Evolutionary conservation across 2,797 vertebrate species (phyloP).

Genomic region (Numenius phaeopus): DNA sequence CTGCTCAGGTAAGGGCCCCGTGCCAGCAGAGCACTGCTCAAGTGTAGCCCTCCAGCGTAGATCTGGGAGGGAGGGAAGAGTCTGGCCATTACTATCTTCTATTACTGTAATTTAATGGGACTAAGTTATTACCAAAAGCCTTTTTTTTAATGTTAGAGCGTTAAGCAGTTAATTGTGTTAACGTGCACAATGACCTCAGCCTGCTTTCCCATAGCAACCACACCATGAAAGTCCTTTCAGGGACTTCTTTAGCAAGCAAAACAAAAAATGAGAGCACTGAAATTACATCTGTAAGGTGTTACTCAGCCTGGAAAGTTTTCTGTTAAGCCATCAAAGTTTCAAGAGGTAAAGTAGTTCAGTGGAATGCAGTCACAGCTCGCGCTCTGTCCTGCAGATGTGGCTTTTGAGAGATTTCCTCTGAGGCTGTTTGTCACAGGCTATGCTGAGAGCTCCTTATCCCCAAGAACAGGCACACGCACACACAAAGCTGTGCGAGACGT

Average conservation of each 20-base stretch:
- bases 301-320: not conserved
- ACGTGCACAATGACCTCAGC: not conserved
- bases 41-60: not conserved
- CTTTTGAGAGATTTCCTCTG: not conserved
- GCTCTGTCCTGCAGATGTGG: not conserved
- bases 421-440: not conserved
- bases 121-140: not conserved
- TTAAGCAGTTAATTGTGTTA: not conserved
- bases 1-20: not conserved
- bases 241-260: not conserved
- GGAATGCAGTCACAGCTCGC: rapidly evolving
- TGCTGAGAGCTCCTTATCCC: not conserved
- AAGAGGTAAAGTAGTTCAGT: not conserved
- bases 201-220: not conserved
- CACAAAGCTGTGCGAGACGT: rapidly evolving
- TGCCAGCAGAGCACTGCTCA: not conserved
- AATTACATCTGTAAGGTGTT: not conserved
- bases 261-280: not conserved
- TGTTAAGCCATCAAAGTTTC: not conserved
- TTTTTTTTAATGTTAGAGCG: not conserved
- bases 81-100: not conserved
- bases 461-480: not conserved
- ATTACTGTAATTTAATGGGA: not conserved
- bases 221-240: not conserved
- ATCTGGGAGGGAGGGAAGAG: too few species aligned